Base-by-base conservation (phyloP, 1,140 invertebrate genomes). In the Palaemon carinicauda region DNA sequence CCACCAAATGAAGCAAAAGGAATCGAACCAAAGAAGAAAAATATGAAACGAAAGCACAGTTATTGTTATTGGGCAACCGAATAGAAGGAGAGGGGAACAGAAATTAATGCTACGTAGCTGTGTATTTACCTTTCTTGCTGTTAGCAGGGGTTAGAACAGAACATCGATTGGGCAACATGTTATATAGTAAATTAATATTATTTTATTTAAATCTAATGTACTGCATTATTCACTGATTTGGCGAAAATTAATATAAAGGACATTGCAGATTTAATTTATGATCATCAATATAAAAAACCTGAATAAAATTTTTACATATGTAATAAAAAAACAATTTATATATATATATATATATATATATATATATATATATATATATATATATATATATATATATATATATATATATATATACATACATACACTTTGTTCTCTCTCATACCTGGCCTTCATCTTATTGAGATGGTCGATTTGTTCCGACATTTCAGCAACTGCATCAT, bases 381-480 rank as follows among this genome's bases (percentile, higher is more conserved):
- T 29, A n/a, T 29, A 73, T 15, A 73, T 17, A 10, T 0, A 7
- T 0, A 51, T 27, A 51, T 29, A n/a, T 29, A 73, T 15, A 73
- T 17, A 10, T 0, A 7, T 0, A 51, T 27, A 51, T 29, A n/a
- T 29, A 73, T 15, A 73, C 5, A 10, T 0, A 7, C 0, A 51
- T 27, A 51, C n/a, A 4, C 31, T 19, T 31, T 27, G 52, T 14
- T 14, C 4, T 5, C 7, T 14, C 14, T 75, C 87, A 71, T 19
- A 85, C 83, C 83, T 85, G 83, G 83, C 83, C 53, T 85, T 85
- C 83, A 85, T 85, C 29, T 85, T 85, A 51, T 85, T 85, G 75
- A 85, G 77, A 24, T 85, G 83, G 83, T 85, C 83, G 50, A 85
- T 85, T 24, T 85, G 83, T 53, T 85, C 83, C 14, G 83, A 85